Conservation (phyloP, 2,888 invertebrate genomes). For the Stomorhina lunata region DNA sequence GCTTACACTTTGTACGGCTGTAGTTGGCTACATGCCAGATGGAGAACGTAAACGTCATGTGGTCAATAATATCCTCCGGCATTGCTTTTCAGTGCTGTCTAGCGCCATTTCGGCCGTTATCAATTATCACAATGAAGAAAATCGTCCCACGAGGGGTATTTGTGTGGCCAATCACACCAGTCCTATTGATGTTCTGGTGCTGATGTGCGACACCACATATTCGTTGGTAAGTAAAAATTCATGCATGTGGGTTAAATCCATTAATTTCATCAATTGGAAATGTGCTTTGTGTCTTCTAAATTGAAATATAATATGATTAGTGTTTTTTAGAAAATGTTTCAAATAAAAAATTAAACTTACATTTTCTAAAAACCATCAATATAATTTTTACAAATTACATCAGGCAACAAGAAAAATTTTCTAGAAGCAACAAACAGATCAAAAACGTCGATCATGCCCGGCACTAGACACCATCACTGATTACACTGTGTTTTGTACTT, state of each 20-base stretch:
- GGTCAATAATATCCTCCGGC: conserved; percentile 89
- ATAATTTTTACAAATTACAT: too few species aligned
- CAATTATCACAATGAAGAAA: conserved; percentile 92
- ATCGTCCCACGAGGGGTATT: conserved; percentile 90
- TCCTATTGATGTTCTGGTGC: conserved; percentile 97
- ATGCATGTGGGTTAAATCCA: background rate
- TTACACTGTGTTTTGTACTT: too few species aligned
- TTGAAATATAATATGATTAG: background rate
- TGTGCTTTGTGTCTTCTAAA: conserved; percentile 5
- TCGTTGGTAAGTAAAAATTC: conserved; percentile 89
- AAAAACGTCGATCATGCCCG: too few species aligned
- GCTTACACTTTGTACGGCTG: conserved; percentile 91
- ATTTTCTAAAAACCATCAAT: too few species aligned
- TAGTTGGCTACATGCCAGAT: conserved; percentile 90
- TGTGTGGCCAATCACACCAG: conserved; percentile 99
- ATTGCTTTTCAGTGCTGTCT: conserved; percentile 95
- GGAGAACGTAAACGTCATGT: conserved; percentile 88
- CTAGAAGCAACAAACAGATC: too few species aligned
- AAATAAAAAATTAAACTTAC: too few species aligned
- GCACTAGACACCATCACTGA: too few species aligned
- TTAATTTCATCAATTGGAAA: conserved; percentile 28
- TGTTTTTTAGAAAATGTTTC: background rate
- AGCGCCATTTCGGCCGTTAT: conserved; percentile 94
- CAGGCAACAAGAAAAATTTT: too few species aligned
- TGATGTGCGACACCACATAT: conserved; percentile 98